phyloP scores from a whole-genome alignment of 2,797 vertebrate species.

The Pristis pectinata region DNA sequence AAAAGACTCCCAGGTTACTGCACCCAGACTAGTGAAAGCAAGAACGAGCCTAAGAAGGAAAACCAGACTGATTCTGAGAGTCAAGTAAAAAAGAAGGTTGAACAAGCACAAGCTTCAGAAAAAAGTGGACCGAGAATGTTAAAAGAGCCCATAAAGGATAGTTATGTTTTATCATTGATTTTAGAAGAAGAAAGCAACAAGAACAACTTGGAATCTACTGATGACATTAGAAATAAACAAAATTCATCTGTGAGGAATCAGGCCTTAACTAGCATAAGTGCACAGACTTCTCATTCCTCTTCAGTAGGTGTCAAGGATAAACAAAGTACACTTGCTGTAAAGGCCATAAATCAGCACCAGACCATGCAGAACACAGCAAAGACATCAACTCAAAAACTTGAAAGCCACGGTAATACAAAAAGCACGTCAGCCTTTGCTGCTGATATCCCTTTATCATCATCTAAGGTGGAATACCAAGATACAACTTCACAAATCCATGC shows the following conservation, averaged over 20 bases:
- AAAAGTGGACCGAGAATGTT: background rate
- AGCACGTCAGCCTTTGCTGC: constrained; percentile 55
- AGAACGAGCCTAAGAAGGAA: constrained; percentile 8
- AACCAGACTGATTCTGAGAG: background rate
- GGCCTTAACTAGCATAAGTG: background rate
- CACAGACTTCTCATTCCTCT: background rate
- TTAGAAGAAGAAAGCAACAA: constrained; percentile 32
- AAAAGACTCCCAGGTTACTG: background rate
- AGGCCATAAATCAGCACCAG: background rate
- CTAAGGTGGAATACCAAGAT: background rate
- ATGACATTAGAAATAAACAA: constrained; percentile 16
- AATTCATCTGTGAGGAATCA: background rate
- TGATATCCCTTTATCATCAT: constrained; percentile 44
- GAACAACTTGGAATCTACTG: background rate
- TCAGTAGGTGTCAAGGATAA: background rate
- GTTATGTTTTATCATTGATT: constrained; percentile 31
- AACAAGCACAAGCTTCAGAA: constrained; percentile 5
- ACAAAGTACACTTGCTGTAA: background rate
- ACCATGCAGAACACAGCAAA: background rate
- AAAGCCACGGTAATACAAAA: constrained; percentile 40
- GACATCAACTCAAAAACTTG: background rate
- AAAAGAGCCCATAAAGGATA: constrained; percentile 27
- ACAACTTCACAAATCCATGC: background rate
- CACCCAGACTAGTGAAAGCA: background rate
- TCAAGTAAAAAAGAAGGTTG: constrained; percentile 14